Percentiles rank a stretch among this genome's conserved stretches.
Evolutionary conservation across 2,888 invertebrate species (phyloP).

Genomic region (Sympetrum striolatum): DNA sequence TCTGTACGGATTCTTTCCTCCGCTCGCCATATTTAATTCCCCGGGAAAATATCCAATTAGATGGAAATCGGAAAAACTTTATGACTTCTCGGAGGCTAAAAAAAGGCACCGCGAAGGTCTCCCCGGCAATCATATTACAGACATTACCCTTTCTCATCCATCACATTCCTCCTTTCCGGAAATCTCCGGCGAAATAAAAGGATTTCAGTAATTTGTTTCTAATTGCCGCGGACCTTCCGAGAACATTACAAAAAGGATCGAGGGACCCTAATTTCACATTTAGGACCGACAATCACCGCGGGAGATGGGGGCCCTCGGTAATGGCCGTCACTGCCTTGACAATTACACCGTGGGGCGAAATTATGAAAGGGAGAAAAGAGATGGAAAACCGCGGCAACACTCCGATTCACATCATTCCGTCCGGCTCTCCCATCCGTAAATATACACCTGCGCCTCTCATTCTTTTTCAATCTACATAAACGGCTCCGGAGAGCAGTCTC

Average conservation of each 20-base stretch:
- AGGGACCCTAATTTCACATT: conserved; percentile 35
- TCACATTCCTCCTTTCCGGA: conserved; percentile 10
- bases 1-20: background rate
- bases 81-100: background rate
- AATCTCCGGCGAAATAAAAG: conserved; percentile 30
- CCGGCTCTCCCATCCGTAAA: conserved; percentile 34
- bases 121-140: background rate
- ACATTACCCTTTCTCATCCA: background rate
- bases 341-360: conserved; percentile 26
- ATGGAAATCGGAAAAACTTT: background rate
- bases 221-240: conserved; percentile 32
- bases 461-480: conserved; percentile 40
- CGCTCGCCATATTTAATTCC: background rate
- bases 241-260: conserved; percentile 7
- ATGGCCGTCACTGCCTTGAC: conserved; percentile 18
- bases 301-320: conserved; percentile 11
- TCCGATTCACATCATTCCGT: conserved; percentile 31
- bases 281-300: conserved; percentile 37
- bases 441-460: conserved; percentile 13
- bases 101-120: background rate
- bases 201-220: conserved; percentile 33
- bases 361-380: conserved; percentile 17
- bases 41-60: background rate
- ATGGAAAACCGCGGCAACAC: conserved; percentile 5
- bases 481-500: conserved; percentile 8